A percentile compares a stretch with the other conserved stretches of the same genome.
Evolutionary conservation across 2,888 invertebrate genomes (phyloP).

Genomic region (Priocnemis perturbator): DNA sequence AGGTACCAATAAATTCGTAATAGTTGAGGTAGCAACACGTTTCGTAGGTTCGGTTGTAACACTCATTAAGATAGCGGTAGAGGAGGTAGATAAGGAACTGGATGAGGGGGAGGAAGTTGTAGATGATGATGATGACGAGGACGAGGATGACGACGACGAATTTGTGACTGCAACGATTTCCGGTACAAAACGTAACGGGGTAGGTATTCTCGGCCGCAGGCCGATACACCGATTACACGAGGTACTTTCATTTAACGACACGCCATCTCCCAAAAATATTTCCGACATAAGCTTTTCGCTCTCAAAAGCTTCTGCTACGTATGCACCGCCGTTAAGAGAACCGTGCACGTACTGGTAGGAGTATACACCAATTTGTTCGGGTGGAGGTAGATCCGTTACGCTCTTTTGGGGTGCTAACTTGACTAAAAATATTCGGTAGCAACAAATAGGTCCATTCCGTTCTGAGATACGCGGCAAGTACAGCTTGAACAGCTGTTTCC

Average conservation of each 20-base stretch:
- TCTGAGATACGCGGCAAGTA: slow-evolving; percentile 87
- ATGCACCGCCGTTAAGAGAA: slow-evolving; percentile 83
- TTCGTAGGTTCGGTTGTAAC: too few relatives aligned
- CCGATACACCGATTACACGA: slow-evolving; percentile 77
- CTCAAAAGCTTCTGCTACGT: slow-evolving; percentile 90
- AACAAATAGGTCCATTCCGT: slow-evolving; percentile 91
- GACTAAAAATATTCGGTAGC: slow-evolving; percentile 88
- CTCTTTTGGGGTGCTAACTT: slow-evolving; percentile 81
- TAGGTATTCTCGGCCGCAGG: slow-evolving; percentile 72
- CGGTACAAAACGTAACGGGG: slow-evolving; percentile 65
- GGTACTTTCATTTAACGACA: slow-evolving; percentile 64
- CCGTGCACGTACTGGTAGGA: slow-evolving; percentile 86
- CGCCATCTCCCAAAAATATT: slow-evolving; percentile 85
- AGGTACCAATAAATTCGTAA: too few relatives aligned
- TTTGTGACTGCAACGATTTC: slow-evolving; percentile 44
- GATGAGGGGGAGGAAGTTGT: too few relatives aligned
- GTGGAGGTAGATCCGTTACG: slow-evolving; percentile 82
- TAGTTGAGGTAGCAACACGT: too few relatives aligned
- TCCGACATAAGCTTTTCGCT: slow-evolving; percentile 81
- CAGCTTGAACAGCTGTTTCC: slow-evolving; percentile 85
- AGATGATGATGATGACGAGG: too few relatives aligned
- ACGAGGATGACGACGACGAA: too few relatives aligned
- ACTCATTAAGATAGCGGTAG: too few relatives aligned
- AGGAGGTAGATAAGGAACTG: too few relatives aligned
- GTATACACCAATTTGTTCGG: slow-evolving; percentile 82